Conservation (phyloP, 1,140 invertebrate genomes). For the Olivierus martensii region DNA sequence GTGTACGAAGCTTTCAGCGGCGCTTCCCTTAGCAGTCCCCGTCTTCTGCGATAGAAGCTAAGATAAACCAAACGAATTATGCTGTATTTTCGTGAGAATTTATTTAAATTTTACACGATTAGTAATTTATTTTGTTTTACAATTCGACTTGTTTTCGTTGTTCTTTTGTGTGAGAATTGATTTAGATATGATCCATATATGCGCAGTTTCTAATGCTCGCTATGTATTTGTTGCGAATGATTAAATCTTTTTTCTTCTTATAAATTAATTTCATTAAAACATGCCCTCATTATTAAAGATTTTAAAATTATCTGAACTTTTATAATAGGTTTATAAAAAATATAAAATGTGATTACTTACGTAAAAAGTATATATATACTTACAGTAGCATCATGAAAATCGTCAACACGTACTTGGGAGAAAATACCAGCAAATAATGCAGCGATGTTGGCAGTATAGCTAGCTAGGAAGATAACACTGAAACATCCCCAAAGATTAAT, state of each 20-base stretch:
- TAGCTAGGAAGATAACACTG: constrained; percentile 85
- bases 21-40: constrained; percentile 65
- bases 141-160: background rate
- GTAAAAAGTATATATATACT: constrained; percentile 14
- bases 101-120: background rate
- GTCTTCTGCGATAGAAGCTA: constrained; percentile 62
- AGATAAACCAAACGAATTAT: background rate
- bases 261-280: background rate
- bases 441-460: constrained; percentile 86
- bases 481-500: constrained; percentile 92
- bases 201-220: background rate
- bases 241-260: background rate
- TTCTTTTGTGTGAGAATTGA: background rate
- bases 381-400: constrained; percentile 40
- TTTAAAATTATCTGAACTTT: background rate
- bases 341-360: background rate
- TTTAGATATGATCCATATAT: background rate
- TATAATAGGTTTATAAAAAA: background rate
- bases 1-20: constrained; percentile 69
- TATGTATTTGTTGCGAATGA: background rate
- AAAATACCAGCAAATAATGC: constrained; percentile 85
- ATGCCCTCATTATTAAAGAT: background rate
- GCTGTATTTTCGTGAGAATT: background rate
- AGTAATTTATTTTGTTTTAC: background rate
- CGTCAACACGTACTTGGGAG: constrained; percentile 59